A percentile compares a stretch with the other conserved stretches of the same genome.
phyloP scores from a whole-genome alignment of 2,797 vertebrate species.

The Ptychobarbus kaznakovi region DNA sequence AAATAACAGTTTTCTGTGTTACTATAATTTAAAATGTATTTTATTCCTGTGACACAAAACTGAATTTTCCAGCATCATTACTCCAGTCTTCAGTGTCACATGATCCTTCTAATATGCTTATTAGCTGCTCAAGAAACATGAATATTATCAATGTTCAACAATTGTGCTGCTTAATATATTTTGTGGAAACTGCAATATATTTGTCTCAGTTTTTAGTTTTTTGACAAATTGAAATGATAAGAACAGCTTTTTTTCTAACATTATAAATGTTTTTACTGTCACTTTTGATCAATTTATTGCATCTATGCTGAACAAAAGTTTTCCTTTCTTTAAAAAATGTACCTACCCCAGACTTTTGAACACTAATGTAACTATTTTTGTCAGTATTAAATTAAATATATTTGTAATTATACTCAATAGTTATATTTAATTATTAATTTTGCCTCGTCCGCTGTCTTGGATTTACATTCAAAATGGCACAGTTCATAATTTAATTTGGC shows the following conservation, averaged over 20 bases:
- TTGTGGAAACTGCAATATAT: too few relatives aligned
- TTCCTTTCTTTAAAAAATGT: neutral
- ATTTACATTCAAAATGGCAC: neutral
- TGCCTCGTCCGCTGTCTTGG: neutral
- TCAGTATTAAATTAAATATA: neutral
- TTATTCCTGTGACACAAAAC: neutral
- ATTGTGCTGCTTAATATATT: neutral
- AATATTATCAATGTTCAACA: neutral
- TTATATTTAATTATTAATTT: neutral
- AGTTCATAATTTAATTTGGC: neutral
- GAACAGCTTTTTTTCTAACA: neutral
- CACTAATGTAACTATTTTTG: neutral
- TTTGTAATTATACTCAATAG: neutral
- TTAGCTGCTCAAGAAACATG: neutral
- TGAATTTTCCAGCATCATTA: neutral
- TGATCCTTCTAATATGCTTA: neutral
- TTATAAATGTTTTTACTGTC: neutral
- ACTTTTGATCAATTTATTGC: neutral
- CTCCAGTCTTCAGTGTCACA: neutral
- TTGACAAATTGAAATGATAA: neutral
- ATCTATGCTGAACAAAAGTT: neutral
- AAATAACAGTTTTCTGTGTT: neutral
- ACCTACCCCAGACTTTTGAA: neutral
- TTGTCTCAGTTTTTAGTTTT: neutral
- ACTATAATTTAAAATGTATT: neutral